Percentiles rank a stretch among this genome's conserved stretches.
Evolutionary conservation across 2,888 invertebrate genomes (phyloP).

Genomic region (Himalopsyche tibetana): DNA sequence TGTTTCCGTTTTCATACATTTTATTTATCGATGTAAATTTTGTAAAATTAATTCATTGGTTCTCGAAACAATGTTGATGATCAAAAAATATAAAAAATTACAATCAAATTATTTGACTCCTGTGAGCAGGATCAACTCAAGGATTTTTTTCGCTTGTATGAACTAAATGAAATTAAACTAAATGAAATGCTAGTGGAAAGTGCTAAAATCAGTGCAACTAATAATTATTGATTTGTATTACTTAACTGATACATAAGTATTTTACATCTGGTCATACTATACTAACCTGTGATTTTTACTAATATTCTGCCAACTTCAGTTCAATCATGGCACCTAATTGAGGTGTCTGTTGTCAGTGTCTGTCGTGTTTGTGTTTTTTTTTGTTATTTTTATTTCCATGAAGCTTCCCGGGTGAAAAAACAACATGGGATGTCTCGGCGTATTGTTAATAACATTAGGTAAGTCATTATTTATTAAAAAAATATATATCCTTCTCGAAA

Average conservation of each 20-base stretch:
- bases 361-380: constrained; percentile 59
- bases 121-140: no score
- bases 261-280: constrained; percentile 50
- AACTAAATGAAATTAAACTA: no score
- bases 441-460: constrained; percentile 59
- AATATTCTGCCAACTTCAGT: constrained; percentile 60
- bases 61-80: no score
- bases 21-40: no score
- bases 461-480: constrained; percentile 45
- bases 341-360: constrained; percentile 58
- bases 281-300: constrained; percentile 59
- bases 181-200: no score
- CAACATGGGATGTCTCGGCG: constrained; percentile 62
- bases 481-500: neutral
- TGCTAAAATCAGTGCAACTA: no score
- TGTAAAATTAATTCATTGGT: no score
- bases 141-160: no score
- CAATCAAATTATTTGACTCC: no score
- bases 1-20: no score
- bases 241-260: neutral
- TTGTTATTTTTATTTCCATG: constrained; percentile 63
- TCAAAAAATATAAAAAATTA: no score
- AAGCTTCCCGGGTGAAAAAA: constrained; percentile 48
- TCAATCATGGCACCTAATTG: constrained; percentile 61
- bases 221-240: no score